These are phyloP conservation scores for Amphiprion clarkii DNA, from an alignment of 2,797 vertebrate species.

Conservation along the genomic window DNA sequence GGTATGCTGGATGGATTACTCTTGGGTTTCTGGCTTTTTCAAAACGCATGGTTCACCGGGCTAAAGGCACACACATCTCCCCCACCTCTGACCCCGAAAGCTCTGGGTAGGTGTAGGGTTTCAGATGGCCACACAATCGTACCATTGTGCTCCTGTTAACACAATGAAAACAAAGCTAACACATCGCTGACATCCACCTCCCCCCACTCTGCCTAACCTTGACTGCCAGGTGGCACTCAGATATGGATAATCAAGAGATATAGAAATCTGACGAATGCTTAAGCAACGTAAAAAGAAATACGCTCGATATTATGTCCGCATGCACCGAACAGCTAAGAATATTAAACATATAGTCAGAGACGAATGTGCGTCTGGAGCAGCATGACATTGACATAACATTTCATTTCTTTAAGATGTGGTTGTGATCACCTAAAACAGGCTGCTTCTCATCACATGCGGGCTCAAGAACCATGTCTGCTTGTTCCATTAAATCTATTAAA, in stretches of 20 bases:
- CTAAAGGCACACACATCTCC: slow-evolving; percentile 69
- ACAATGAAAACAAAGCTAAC: slow-evolving; percentile 83
- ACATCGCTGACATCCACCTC: slow-evolving; percentile 72
- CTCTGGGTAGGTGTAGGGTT: slow-evolving; percentile 78
- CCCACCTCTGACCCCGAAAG: slow-evolving; percentile 76
- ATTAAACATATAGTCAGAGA: slow-evolving; percentile 17
- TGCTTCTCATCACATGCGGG: slow-evolving; percentile 55
- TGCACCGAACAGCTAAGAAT: slow-evolving; percentile 11
- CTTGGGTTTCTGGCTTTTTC: slow-evolving; percentile 66
- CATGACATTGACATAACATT: slow-evolving; percentile 4
- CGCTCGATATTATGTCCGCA: neutral
- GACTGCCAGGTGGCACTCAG: slow-evolving; percentile 63
- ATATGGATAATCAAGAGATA: slow-evolving; percentile 18
- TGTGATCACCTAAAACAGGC: slow-evolving; percentile 58
- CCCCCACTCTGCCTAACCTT: slow-evolving; percentile 61
- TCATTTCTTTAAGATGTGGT: slow-evolving; percentile 60
- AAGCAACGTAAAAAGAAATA: neutral
- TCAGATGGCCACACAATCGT: slow-evolving; percentile 78
- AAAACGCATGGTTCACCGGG: slow-evolving; percentile 56
- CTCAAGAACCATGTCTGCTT: slow-evolving; percentile 66
- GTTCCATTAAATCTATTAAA: slow-evolving; percentile 86
- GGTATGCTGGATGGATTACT: slow-evolving; percentile 62
- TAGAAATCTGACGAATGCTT: neutral
- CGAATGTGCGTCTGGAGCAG: neutral
- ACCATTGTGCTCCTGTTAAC: slow-evolving; percentile 81